phyloP scores from a whole-genome alignment of 1,140 invertebrate genomes.

The Anthonomus grandis region DNA sequence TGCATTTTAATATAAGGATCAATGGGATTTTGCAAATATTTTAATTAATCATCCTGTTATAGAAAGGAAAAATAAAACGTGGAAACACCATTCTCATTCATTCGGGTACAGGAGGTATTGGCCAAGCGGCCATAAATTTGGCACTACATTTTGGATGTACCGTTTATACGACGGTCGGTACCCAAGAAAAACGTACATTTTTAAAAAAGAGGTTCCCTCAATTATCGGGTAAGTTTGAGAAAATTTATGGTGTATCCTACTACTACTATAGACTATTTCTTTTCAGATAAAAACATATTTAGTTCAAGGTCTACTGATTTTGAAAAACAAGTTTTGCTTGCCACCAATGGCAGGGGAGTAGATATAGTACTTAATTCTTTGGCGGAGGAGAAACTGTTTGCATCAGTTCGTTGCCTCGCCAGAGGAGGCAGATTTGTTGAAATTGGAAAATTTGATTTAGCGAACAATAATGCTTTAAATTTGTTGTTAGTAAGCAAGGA shows the following conservation, averaged over 20 bases:
- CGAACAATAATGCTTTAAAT: conserved; percentile 61
- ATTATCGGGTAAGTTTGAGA: conserved; percentile 20
- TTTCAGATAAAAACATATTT: conserved; percentile 56
- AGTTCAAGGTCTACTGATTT: conserved; percentile 71
- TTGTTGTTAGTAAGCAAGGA: conserved; percentile 79
- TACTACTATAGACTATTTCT: not conserved
- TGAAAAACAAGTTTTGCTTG: conserved; percentile 62
- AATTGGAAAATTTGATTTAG: conserved; percentile 75
- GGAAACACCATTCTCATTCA: conserved; percentile 62
- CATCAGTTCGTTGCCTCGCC: conserved; percentile 75
- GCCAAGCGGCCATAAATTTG: conserved; percentile 74
- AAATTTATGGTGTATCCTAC: not conserved
- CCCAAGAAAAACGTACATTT: conserved; percentile 66
- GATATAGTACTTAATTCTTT: conserved; percentile 77
- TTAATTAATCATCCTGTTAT: not conserved
- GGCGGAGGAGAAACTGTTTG: conserved; percentile 71
- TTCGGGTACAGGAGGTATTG: conserved; percentile 73
- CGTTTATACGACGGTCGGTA: conserved; percentile 69
- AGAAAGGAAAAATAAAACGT: conserved; percentile 21
- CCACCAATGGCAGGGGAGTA: conserved; percentile 65
- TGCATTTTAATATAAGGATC: not conserved
- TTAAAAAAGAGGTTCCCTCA: conserved; percentile 50
- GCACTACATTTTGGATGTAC: conserved; percentile 63
- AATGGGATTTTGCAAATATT: not conserved
- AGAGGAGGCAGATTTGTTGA: conserved; percentile 69